A percentile compares a stretch with the other conserved stretches of the same genome.
Evolutionary conservation across 2,888 invertebrate species (phyloP).

Genomic region (Onchidella celtica): DNA sequence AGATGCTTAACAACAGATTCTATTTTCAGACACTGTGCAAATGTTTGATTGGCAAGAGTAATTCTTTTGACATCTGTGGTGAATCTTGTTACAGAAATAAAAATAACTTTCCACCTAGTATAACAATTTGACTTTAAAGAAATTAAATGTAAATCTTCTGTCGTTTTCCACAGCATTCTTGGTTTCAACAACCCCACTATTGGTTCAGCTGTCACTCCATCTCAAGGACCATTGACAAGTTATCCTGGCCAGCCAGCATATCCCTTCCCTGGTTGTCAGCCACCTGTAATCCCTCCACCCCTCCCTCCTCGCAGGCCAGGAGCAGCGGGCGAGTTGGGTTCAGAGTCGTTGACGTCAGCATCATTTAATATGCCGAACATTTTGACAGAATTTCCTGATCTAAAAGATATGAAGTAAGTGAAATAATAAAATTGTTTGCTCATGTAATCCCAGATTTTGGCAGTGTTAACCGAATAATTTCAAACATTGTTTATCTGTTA

Average conservation of each 20-base stretch:
- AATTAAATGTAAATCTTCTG: too few relatives aligned
- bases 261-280: constrained; percentile 42
- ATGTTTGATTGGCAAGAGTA: too few relatives aligned
- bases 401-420: constrained; percentile 71
- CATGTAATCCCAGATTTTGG: neutral
- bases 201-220: constrained; percentile 18
- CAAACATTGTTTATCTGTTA: too few relatives aligned
- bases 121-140: too few relatives aligned
- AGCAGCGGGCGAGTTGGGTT: constrained; percentile 14
- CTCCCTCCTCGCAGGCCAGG: constrained; percentile 51
- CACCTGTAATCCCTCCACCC: constrained; percentile 50
- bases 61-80: too few relatives aligned
- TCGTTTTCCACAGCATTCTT: constrained; percentile 31
- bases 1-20: too few relatives aligned
- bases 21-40: too few relatives aligned
- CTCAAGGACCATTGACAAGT: constrained; percentile 25
- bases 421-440: too few relatives aligned
- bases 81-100: too few relatives aligned
- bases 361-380: constrained; percentile 62
- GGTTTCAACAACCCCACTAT: constrained; percentile 46
- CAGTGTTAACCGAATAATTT: neutral
- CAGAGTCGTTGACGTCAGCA: constrained; percentile 31
- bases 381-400: constrained; percentile 68
- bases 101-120: too few relatives aligned
- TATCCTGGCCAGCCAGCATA: constrained; percentile 30